Evolutionary conservation across 2,888 invertebrate species (phyloP).

Genomic region (Rotaria sp.): DNA sequence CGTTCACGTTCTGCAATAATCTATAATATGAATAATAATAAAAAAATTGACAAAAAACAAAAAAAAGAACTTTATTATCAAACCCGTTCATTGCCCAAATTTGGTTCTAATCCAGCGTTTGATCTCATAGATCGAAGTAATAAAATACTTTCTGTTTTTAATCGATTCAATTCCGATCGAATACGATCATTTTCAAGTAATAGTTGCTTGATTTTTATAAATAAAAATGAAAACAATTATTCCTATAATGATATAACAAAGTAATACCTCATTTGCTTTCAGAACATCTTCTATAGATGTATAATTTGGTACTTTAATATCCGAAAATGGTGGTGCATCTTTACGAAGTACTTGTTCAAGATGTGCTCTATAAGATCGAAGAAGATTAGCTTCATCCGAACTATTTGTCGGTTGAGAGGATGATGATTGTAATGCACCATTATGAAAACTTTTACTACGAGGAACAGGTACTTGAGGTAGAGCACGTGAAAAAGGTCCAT

Average conservation of each 20-base stretch:
- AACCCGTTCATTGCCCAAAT: neutral
- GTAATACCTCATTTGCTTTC: neutral
- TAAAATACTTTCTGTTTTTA: constrained; percentile 7
- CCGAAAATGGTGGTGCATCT: neutral
- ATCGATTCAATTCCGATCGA: constrained; percentile 1
- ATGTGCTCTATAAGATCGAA: neutral
- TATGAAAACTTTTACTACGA: neutral
- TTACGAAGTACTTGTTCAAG: constrained; percentile 8
- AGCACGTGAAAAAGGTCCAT: constrained; percentile 26
- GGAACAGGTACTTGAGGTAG: neutral
- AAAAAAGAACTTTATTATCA: neutral
- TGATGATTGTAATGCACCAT: neutral
- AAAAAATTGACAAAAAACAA: neutral
- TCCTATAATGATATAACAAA: neutral
- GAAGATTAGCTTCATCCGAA: neutral
- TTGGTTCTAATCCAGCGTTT: neutral
- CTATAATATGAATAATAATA: neutral
- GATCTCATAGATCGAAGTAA: neutral
- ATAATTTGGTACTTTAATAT: constrained; percentile 16
- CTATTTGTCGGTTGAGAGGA: neutral
- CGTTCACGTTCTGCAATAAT: constrained; percentile 9
- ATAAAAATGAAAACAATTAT: no score
- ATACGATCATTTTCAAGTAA: constrained; percentile 6
- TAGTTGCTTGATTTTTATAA: neutral
- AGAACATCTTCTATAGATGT: neutral